Base-by-base conservation (phyloP, 2,113 vertebrate genomes). In the Ardeotis arabs region DNA sequence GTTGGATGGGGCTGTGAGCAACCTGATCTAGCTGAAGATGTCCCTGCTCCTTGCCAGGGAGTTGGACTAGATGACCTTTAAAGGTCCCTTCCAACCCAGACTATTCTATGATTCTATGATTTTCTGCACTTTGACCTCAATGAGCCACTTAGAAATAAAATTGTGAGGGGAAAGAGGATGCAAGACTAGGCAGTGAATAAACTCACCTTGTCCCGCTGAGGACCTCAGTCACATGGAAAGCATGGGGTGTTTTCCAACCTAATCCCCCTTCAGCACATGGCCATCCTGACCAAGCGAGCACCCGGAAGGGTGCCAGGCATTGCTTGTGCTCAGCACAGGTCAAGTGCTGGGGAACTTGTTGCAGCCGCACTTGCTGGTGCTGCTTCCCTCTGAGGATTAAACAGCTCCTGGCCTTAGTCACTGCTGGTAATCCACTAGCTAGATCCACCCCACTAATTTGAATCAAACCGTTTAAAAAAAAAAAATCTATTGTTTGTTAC, bases 221-320 rank as follows among this genome's bases (percentile, higher is more conserved):
- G 55, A 70, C 70, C 39, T 80, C 56, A 37, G 28, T 62, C 77
- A 59, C 2, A 0, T 58, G 37, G 66, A 23, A 49, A 73, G 7
- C 0, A 0, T 7, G 28, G 18, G 22, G 25, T 82, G 27, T 12
- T 62, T 87, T 85, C 52, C 47, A 85, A 3, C 18, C 15, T 91
- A 56, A 74, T 89, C 39, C 53, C 22, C 58, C 0, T n/a, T 25
- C 2, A 4, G n/a, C 81, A 60, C 1, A 0, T 84, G 73, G 52
- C 87, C 5, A 0, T 7, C 18, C 70, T 77, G 79, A 69, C 27
- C 0, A 0, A 60, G 75, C 0, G 1, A 77, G 62, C 0, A 2
- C 45, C 69, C 0, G 0, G 55, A 33, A 49, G 8, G 10, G 22
- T 53, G 49, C 58, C 1, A 7, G 47, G 21, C 64, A 74, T 58